phyloP scores from a whole-genome alignment of 2,888 invertebrate species.

The Ptychoptera contaminata region DNA sequence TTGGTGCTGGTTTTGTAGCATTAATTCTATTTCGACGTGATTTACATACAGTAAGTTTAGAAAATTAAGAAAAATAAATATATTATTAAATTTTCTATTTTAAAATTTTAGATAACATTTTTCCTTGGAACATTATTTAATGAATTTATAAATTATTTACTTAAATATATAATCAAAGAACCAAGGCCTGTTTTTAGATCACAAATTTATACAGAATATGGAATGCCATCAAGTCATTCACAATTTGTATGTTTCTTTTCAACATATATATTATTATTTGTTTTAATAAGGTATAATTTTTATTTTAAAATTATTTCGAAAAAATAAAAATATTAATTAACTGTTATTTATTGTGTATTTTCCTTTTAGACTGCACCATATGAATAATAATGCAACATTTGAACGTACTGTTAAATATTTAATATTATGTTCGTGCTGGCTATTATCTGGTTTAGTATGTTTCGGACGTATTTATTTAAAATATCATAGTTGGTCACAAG shows the following conservation, averaged over 20 bases:
- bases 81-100: slow-evolving; percentile 5
- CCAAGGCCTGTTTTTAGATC: slow-evolving; percentile 55
- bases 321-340: neutral
- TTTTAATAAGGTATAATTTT: slow-evolving; percentile 57
- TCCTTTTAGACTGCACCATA: slow-evolving; percentile 57
- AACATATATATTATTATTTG: slow-evolving; percentile 67
- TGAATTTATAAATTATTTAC: slow-evolving; percentile 59
- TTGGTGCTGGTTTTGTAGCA: slow-evolving; percentile 66
- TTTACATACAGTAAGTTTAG: slow-evolving; percentile 62
- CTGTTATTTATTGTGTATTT: slow-evolving; percentile 8
- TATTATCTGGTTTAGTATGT: slow-evolving; percentile 43
- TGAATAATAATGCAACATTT: slow-evolving; percentile 61
- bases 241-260: slow-evolving; percentile 89
- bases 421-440: slow-evolving; percentile 43
- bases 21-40: slow-evolving; percentile 78
- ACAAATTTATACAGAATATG: slow-evolving; percentile 57
- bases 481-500: slow-evolving; percentile 73
- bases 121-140: slow-evolving; percentile 63
- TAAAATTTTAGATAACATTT: slow-evolving; percentile 59
- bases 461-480: slow-evolving; percentile 66
- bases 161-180: slow-evolving; percentile 72
- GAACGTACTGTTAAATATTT: slow-evolving; percentile 57
- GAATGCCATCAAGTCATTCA: slow-evolving; percentile 85
- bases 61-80: neutral
- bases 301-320: slow-evolving; percentile 9